phyloP scores from a whole-genome alignment of 2,888 invertebrate species.

The Epinotia demarniana region DNA sequence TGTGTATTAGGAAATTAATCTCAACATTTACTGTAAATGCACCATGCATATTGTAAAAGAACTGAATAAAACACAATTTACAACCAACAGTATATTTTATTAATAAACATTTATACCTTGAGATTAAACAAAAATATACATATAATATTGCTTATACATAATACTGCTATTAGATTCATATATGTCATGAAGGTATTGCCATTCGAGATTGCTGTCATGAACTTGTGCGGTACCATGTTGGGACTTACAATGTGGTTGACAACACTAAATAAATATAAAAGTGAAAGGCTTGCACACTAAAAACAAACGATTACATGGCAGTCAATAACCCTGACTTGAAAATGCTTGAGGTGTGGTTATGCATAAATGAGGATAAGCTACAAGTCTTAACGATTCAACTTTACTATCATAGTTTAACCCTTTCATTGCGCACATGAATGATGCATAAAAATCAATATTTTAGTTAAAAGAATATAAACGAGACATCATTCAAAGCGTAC shows the following conservation, averaged over 20 bases:
- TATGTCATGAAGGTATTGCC: slow-evolving; percentile 63
- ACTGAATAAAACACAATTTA: slow-evolving; percentile 59
- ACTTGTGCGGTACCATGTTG: slow-evolving; percentile 35
- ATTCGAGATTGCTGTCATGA: slow-evolving; percentile 54
- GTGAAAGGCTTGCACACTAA: slow-evolving; percentile 32
- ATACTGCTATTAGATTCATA: slow-evolving; percentile 74
- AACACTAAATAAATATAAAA: slow-evolving; percentile 38
- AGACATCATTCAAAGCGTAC: neutral
- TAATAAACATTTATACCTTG: slow-evolving; percentile 80
- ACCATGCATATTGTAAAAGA: slow-evolving; percentile 48
- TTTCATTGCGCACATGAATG: neutral
- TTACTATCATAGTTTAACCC: neutral
- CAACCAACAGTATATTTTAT: slow-evolving; percentile 83
- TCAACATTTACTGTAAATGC: neutral
- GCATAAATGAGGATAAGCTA: neutral
- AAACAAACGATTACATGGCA: slow-evolving; percentile 35
- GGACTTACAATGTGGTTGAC: slow-evolving; percentile 22
- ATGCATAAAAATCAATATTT: neutral
- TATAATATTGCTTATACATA: slow-evolving; percentile 75
- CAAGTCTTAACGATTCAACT: neutral
- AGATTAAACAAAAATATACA: slow-evolving; percentile 75
- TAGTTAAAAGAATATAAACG: neutral
- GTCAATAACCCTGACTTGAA: slow-evolving; percentile 22
- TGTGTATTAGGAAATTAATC: neutral
- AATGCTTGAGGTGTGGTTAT: neutral